phyloP scores from a whole-genome alignment of 2,888 invertebrate species.

The Ommatoiulus sabulosus region DNA sequence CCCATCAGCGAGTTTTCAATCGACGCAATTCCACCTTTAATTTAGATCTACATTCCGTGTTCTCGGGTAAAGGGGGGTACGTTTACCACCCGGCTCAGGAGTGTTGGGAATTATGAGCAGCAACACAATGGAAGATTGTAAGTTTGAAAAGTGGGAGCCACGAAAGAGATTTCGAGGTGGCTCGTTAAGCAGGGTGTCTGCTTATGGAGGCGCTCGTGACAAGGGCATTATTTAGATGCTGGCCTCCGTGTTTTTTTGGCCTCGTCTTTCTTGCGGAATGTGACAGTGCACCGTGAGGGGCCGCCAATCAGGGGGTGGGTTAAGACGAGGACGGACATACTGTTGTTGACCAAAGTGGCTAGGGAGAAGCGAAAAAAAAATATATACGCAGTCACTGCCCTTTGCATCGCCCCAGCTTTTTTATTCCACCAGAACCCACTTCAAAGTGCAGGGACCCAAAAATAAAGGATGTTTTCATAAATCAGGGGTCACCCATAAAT shows the following conservation, averaged over 20 bases:
- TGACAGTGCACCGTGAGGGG: constrained; percentile 51
- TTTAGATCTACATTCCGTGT: constrained; percentile 40
- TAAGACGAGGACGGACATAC: constrained; percentile 31
- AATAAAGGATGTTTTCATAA: constrained; percentile 26
- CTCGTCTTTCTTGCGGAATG: constrained; percentile 52
- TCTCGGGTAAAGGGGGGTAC: neutral
- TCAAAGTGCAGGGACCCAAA: constrained; percentile 36
- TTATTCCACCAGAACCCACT: constrained; percentile 7
- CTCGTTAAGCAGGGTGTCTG: constrained; percentile 36
- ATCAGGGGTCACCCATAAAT: constrained; percentile 32
- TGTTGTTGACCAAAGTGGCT: constrained; percentile 33
- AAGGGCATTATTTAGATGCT: constrained; percentile 49
- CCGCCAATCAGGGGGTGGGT: constrained; percentile 42
- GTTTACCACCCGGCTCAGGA: neutral
- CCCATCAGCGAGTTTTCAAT: neutral
- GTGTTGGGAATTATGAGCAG: constrained; percentile 25
- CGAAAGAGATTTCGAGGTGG: constrained; percentile 21
- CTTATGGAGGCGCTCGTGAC: constrained; percentile 49
- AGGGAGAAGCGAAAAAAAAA: neutral
- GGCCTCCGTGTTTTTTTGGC: constrained; percentile 47
- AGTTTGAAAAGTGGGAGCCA: constrained; percentile 36
- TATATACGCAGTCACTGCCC: neutral
- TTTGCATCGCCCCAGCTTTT: neutral
- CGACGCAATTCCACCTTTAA: constrained; percentile 9
- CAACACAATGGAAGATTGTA: constrained; percentile 31